Evolutionary conservation across 2,888 invertebrate genomes (phyloP), one percentile per base, ranked within the genome.

Genomic region (Heterodera filipjevi): DNA sequence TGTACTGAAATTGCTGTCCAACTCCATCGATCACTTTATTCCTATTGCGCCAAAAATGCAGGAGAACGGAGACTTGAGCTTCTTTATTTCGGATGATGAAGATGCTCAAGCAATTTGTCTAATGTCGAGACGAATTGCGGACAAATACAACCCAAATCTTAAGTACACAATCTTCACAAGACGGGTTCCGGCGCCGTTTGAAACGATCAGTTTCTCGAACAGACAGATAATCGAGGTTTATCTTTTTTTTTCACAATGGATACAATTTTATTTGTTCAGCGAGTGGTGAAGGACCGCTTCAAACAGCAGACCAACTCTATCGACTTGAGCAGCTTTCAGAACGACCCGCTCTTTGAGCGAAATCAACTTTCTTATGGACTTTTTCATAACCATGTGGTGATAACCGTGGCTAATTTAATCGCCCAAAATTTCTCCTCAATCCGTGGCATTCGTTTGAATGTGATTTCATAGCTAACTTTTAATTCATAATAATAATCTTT

Each of bases 321-420:
- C 30, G 85, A 88, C 78, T 80, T 88, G 33, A 83, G 84, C 44
- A 81, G 84, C 12, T 88, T 88, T 79, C 82, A 78, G 73, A 77
- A 66, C 12, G 85, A 86, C 80, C 66, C 75, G 1, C 33, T 64
- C 19, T 75, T 75, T 22, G 66, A 75, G 8, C 46, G 59, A 3
- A 53, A 33, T n/a, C 66, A 64, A 64, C 46, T 68, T 19, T 68
- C 75, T 22, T 68, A 68, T 75, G 75, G 66, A 33, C 80, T 88
- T 16, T 84, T 83, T 32, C 85, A 87, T 71, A 86, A 85, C 79
- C 85, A 86, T 59, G 85, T 88, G 19, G 84, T 87, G 82, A 77
- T 88, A n/a, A 78, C 82, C 16, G 84, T 87, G 39, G 74, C 84
- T 12, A 84, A 87, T 59, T 79, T 84, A 49, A 84, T 87, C 59